Evolutionary conservation across 2,888 invertebrate genomes (phyloP).

Genomic region (Luffia ferchaultella): DNA sequence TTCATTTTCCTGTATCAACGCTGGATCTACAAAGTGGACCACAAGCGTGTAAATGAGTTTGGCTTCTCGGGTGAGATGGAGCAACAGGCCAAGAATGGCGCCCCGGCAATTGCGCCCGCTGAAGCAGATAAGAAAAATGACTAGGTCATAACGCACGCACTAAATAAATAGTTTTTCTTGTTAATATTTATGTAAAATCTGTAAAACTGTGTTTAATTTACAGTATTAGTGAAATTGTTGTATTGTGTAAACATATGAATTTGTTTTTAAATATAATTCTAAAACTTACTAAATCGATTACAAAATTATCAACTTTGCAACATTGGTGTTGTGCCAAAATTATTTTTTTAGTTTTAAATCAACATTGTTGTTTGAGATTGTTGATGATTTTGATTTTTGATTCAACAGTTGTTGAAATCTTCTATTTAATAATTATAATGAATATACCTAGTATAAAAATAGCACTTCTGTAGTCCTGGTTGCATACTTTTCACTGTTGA

Average conservation of each 20-base stretch:
- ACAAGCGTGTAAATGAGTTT: constrained; percentile 94
- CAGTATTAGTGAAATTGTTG: neutral
- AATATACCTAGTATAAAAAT: no score
- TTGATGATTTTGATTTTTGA: no score
- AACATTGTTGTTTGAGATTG: neutral
- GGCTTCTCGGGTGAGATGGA: constrained; percentile 96
- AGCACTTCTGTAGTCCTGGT: no score
- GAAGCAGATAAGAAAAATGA: constrained; percentile 53
- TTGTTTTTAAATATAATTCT: neutral
- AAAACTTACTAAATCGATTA: neutral
- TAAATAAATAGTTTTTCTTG: neutral
- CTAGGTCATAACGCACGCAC: constrained; percentile 22
- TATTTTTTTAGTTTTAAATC: neutral
- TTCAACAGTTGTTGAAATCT: no score
- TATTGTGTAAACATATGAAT: neutral
- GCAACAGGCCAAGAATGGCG: constrained; percentile 38
- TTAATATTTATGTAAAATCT: neutral
- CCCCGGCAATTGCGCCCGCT: constrained; percentile 32
- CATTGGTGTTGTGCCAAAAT: neutral
- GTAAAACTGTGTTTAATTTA: neutral
- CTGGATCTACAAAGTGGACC: constrained; percentile 98
- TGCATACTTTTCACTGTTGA: no score
- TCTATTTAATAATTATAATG: no score
- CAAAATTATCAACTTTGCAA: neutral
- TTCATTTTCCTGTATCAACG: constrained; percentile 98